These are phyloP conservation scores for Lipotes vexillifer DNA, from an alignment of 2,113 vertebrate species.

Conservation along the genomic window DNA sequence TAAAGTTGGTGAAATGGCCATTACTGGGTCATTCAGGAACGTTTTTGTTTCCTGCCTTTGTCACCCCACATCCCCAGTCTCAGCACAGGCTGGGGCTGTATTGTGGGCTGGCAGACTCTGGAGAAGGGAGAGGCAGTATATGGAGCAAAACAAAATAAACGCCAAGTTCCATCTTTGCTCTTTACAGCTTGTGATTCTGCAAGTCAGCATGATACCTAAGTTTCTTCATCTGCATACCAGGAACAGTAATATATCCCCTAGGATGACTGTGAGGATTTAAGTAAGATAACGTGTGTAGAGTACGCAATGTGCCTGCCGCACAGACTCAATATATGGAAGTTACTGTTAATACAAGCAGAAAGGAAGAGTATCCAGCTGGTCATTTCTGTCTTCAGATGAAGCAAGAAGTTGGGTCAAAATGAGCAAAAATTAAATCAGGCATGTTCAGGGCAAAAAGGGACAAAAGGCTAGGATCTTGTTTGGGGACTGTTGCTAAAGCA, in stretches of 20 bases:
- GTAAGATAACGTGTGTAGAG: neutral
- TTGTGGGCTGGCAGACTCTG: neutral
- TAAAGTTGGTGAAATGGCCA: neutral
- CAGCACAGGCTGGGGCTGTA: neutral
- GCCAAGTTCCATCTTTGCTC: neutral
- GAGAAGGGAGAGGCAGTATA: neutral
- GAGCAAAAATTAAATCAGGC: neutral
- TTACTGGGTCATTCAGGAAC: neutral
- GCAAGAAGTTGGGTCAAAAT: neutral
- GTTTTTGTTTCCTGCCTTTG: neutral
- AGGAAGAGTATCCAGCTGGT: neutral
- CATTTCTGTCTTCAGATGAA: neutral
- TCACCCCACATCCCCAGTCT: neutral
- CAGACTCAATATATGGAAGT: neutral
- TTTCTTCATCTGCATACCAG: neutral
- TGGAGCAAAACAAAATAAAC: neutral
- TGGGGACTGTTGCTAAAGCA: neutral
- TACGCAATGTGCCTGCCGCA: neutral
- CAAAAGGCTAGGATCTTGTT: neutral
- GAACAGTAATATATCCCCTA: neutral
- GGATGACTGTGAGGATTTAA: neutral
- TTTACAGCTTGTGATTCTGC: neutral
- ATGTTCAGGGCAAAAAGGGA: neutral
- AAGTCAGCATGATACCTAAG: neutral
- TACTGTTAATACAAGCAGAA: neutral